A percentile compares a stretch with the other conserved stretches of the same genome.
These are phyloP conservation scores for Stictonetta naevosa DNA, from an alignment of 2,113 vertebrate species.

Conservation along the genomic window DNA sequence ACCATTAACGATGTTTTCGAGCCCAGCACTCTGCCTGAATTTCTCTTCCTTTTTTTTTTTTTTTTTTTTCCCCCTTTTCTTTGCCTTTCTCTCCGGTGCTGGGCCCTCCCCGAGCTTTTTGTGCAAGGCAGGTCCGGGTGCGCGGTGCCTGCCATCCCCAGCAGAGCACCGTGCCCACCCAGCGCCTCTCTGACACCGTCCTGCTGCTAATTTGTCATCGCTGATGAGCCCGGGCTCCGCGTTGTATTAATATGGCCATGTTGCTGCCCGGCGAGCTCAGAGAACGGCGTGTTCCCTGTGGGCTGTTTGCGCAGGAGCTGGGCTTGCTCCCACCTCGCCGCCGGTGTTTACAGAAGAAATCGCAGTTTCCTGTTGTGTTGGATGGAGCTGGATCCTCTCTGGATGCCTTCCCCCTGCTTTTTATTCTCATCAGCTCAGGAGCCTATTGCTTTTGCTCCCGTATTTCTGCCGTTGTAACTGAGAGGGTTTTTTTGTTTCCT, in stretches of 20 bases:
- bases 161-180: not conserved
- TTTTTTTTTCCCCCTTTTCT: not conserved
- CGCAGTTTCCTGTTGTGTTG: slow-evolving; percentile 52
- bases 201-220: not conserved
- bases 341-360: slow-evolving; percentile 55
- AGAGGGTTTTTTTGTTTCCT: not conserved
- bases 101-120: not conserved
- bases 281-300: not conserved
- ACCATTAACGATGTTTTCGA: fast-evolving
- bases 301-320: slow-evolving; percentile 41
- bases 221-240: fast-evolving
- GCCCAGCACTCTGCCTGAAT: not conserved
- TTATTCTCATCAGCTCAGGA: not conserved
- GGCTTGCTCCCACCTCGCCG: slow-evolving; percentile 39
- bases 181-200: not conserved
- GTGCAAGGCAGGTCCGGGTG: too few relatives aligned
- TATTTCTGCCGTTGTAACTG: not conserved
- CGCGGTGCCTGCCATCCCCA: too few relatives aligned
- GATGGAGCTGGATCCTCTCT: slow-evolving; percentile 20
- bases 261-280: not conserved
- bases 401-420: slow-evolving; percentile 2
- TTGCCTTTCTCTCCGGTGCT: not conserved
- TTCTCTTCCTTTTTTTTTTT: not conserved
- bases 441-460: not conserved
- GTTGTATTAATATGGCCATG: not conserved